Evolutionary conservation across 53 echinoderm and acorn worm species (phyloP), one percentile per base, ranked within the genome.

Genomic region (Pentamera pediparva): DNA sequence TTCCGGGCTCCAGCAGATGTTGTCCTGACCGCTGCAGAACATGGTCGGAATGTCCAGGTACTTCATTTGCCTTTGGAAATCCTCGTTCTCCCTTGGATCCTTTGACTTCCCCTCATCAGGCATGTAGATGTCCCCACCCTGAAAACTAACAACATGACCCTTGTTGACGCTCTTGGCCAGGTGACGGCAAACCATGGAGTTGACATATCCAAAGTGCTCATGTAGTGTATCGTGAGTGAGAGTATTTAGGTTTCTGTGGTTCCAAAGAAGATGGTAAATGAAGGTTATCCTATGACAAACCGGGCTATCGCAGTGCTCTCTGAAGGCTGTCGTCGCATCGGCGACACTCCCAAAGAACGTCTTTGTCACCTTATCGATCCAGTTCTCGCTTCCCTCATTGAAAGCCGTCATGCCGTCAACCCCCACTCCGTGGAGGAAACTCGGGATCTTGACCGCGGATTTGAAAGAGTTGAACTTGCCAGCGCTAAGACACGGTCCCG

Each of bases 251-350:
- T 87, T 82, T 7, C 55, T 6, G 52, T 87, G 87, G 25, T 77
- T 64, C 74, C 82, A 87, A 11, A 87, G 62, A 10, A 87, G 87
- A 28, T 72, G 72, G 62, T 87, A 87, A 2, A 76, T 73, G 58
- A 87, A 87, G n/a, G 87, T 87, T n/a, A 87, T 71, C 21, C 82
- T 73, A 49, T 87, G 87, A 43, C 87, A 87, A 6, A 78, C 82
- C 13, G 81, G 77, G 26, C 75, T 87, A 52, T 82, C 87, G 37
- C 87, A 87, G 48, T 87, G 87, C 50, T 87, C 80, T 7, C 38
- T 39, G 36, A 74, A 61, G 32, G 72, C 69, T 9, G 87, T 87
- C 7, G 87, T 87, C 6, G 78, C 22, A 32, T 54, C 43, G 18
- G 87, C 74, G 9, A 74, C 67, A 37, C 69, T 71, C 1, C 70